Evolutionary conservation across 2,797 vertebrate genomes (phyloP), one percentile per base, ranked within the genome.

Genomic region (Hirundo rustica): DNA sequence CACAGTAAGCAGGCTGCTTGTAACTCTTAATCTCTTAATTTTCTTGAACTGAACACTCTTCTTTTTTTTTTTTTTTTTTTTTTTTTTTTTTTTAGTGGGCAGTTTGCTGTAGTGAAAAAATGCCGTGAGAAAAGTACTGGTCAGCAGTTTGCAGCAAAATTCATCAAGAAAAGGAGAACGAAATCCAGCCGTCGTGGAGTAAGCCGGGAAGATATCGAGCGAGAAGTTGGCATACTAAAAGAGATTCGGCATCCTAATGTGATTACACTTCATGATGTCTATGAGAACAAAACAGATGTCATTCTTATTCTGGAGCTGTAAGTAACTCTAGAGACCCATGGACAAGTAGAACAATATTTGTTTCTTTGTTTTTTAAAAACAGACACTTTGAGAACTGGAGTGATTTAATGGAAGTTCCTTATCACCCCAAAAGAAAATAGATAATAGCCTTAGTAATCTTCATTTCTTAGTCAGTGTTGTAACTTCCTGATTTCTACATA

Each of bases 231-330:
- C 98, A 99, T 99, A 97, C 97, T 99, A 58, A 99, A 99, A 96
- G 98, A 99, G 97, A 99, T 99, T 93, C 98, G 98, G 94, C 99
- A 99, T 96, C 98, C 99, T 21, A 99, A 99, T 79, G 98, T 99
- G 97, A 99, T 99, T 95, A 98, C 98, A 0, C 98, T 99, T 85
- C 98, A 99, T 22, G 98, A 99, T 71, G 99, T 99, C 79, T 99
- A 99, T 30, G 99, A 99, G 95, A 99, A 98, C 98, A 99, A 99
- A 98, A 98, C 98, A 0, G 99, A 99, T 50, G 99, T 99, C 97
- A 99, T 99, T 96, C 98, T 99, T 82, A 99, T 99, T 97, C 98
- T 99, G 92, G 99, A 99, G 96, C 99, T 99, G 99, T 99, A 98
- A 99, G 99, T 99, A 85, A 42, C 27, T 45, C 5, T 53, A 48